Evolutionary conservation across 2,888 invertebrate genomes (phyloP).

Genomic region (Patella depressa): DNA sequence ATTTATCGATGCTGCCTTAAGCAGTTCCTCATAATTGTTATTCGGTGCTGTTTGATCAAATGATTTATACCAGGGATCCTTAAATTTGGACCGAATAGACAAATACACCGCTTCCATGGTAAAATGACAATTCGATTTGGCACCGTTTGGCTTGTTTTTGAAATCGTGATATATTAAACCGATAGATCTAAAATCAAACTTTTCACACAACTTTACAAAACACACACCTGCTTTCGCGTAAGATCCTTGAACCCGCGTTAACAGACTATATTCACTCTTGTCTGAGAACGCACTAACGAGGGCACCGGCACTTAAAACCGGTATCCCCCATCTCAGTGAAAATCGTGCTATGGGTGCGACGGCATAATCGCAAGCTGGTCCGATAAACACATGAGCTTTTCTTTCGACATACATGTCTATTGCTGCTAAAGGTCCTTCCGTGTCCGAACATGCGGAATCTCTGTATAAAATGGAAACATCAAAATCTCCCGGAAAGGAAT

Average conservation of each 20-base stretch:
- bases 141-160: conserved; percentile 23
- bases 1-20: conserved; percentile 26
- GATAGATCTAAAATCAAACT: conserved; percentile 48
- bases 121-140: conserved; percentile 77
- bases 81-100: conserved; percentile 70
- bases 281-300: conserved; percentile 57
- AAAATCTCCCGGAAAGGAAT: background rate
- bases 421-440: conserved; percentile 55
- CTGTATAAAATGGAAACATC: conserved; percentile 37
- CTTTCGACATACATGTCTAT: conserved; percentile 53
- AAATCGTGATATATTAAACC: conserved; percentile 51
- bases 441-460: conserved; percentile 61
- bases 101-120: conserved; percentile 80
- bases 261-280: conserved; percentile 77
- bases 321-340: conserved; percentile 87
- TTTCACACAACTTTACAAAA: conserved; percentile 36
- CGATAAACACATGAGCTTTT: conserved; percentile 55
- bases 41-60: conserved; percentile 30
- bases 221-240: conserved; percentile 48
- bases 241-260: conserved; percentile 75
- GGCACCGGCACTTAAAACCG: conserved; percentile 80
- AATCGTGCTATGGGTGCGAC: conserved; percentile 89
- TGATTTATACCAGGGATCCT: conserved; percentile 33
- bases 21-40: conserved; percentile 19
- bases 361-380: conserved; percentile 75